A percentile compares a stretch with the other conserved stretches of the same genome.
Evolutionary conservation across 2,797 vertebrate species (phyloP).

Genomic region (Eidolon dupreanum): DNA sequence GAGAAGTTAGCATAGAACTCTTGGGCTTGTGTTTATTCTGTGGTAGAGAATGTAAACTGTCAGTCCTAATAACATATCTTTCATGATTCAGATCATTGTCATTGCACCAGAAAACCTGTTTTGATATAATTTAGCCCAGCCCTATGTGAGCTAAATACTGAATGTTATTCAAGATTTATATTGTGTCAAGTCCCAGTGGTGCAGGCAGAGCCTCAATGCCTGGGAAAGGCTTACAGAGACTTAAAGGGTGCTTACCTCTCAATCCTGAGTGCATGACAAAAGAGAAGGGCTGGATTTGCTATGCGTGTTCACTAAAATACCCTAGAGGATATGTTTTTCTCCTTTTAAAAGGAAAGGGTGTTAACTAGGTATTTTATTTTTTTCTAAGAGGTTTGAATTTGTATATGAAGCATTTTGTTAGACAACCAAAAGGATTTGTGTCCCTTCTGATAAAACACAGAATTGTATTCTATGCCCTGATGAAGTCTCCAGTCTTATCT

Average conservation of each 20-base stretch:
- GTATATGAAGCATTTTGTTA: background rate
- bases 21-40: background rate
- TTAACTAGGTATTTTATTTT: background rate
- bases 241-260: constrained; percentile 32
- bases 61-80: constrained; percentile 39
- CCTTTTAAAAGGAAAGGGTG: constrained; percentile 36
- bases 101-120: constrained; percentile 65
- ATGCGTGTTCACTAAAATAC: constrained; percentile 6
- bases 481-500: background rate
- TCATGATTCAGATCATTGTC: constrained; percentile 61
- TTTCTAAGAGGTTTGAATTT: constrained; percentile 45
- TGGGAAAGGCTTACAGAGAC: constrained; percentile 39
- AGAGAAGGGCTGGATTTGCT: constrained; percentile 41
- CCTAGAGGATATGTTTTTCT: background rate
- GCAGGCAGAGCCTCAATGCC: constrained; percentile 20
- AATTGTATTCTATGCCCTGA: background rate
- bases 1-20: background rate
- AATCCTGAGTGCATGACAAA: background rate
- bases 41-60: constrained; percentile 44
- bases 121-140: constrained; percentile 47
- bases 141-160: constrained; percentile 43
- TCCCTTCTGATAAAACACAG: constrained; percentile 44
- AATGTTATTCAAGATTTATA: background rate
- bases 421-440: constrained; percentile 23
- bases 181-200: constrained; percentile 51